Percentiles rank a stretch among this genome's conserved stretches.
These are phyloP conservation scores for Cetonia aurata DNA, from an alignment of 2,888 invertebrate genomes.

Conservation along the genomic window DNA sequence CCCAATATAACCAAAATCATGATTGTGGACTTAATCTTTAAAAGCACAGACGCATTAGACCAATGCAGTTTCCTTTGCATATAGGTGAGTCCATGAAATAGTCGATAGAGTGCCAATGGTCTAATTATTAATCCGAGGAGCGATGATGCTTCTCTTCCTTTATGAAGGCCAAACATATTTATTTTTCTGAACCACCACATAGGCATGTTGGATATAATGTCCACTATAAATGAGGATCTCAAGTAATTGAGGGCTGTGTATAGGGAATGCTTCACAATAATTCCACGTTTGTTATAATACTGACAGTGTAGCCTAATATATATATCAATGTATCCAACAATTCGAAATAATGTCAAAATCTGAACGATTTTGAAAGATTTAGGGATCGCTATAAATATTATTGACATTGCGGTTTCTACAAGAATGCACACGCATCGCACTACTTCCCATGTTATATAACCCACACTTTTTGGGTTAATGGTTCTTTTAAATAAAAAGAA, in stretches of 20 bases:
- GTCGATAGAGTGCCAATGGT: slow-evolving; percentile 38
- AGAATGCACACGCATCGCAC: slow-evolving; percentile 39
- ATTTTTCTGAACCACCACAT: neutral
- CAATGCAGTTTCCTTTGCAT: slow-evolving; percentile 33
- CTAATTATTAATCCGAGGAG: slow-evolving; percentile 21
- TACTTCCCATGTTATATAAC: slow-evolving; percentile 46
- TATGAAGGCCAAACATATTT: neutral
- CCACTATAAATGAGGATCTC: slow-evolving; percentile 45
- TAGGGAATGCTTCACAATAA: slow-evolving; percentile 51
- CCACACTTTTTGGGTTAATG: slow-evolving; percentile 42
- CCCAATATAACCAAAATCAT: slow-evolving; percentile 35
- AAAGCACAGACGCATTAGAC: slow-evolving; percentile 28
- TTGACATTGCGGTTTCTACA: slow-evolving; percentile 25
- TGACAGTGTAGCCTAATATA: slow-evolving; percentile 53
- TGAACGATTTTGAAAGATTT: neutral
- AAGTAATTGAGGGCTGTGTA: slow-evolving; percentile 52
- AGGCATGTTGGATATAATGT: slow-evolving; percentile 27
- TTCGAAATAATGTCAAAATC: neutral
- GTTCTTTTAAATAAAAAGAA: slow-evolving; percentile 44
- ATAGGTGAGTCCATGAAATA: slow-evolving; percentile 36
- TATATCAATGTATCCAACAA: slow-evolving; percentile 38
- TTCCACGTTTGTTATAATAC: slow-evolving; percentile 52
- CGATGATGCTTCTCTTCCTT: slow-evolving; percentile 3
- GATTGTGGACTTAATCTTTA: slow-evolving; percentile 35
- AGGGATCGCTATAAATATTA: slow-evolving; percentile 33